Conservation (phyloP, 2,888 invertebrate genomes). For the Strigamia maritima region DNA sequence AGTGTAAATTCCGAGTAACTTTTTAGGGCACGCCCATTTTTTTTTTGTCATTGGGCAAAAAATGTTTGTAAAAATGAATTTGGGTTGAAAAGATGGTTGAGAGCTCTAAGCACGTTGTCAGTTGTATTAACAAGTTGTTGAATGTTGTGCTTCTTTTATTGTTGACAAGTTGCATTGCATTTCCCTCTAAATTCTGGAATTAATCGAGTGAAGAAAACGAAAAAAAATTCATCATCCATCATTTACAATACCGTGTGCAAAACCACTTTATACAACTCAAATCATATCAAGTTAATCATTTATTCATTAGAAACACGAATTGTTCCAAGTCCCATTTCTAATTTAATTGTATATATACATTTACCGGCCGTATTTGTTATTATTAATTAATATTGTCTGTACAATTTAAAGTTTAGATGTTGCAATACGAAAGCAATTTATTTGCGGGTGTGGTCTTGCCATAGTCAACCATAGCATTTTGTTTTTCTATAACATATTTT, state of each 20-base stretch:
- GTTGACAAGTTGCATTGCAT: neutral
- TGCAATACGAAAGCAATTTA: conserved; percentile 2
- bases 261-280: neutral
- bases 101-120: conserved; percentile 13
- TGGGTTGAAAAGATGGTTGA: neutral
- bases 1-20: neutral
- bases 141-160: conserved; percentile 3
- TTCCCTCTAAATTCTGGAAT: neutral
- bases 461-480: neutral
- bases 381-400: conserved; percentile 20
- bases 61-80: neutral
- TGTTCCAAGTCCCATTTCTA: neutral
- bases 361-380: neutral
- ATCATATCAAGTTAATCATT: conserved; percentile 19
- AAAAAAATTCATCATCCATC: neutral
- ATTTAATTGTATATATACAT: neutral
- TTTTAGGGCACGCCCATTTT: neutral
- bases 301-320: neutral
- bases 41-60: too few relatives aligned
- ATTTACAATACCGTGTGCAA: neutral
- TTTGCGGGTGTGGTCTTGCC: neutral
- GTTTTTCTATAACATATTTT: neutral
- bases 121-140: conserved; percentile 8
- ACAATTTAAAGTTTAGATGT: conserved; percentile 4
- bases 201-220: neutral